These are phyloP conservation scores for Ornithorhynchus anatinus DNA, from an alignment of 2,113 vertebrate genomes.

Conservation along the genomic window DNA sequence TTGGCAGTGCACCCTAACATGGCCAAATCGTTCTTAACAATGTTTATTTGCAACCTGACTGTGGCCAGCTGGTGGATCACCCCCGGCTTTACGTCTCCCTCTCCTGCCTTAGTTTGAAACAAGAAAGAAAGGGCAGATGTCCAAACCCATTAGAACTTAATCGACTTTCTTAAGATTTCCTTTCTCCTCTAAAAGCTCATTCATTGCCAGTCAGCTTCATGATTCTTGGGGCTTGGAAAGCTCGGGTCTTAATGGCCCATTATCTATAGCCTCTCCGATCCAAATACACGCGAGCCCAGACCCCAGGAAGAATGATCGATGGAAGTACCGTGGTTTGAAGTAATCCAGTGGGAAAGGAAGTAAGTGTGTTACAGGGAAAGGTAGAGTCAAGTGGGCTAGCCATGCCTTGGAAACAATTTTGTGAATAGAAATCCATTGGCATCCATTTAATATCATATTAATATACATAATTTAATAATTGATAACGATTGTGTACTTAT, in stretches of 20 bases:
- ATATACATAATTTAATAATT: too few species aligned
- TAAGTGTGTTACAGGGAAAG: not conserved
- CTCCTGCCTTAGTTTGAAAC: too few species aligned
- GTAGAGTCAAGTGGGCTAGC: slow-evolving; percentile 8
- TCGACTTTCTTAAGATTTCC: slow-evolving; percentile 47
- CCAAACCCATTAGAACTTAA: slow-evolving; percentile 56
- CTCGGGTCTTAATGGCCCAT: slow-evolving; percentile 27
- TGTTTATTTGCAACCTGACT: too few species aligned
- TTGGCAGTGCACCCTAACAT: too few species aligned
- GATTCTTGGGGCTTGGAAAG: slow-evolving; percentile 26
- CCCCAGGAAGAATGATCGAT: slow-evolving; percentile 39
- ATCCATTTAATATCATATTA: slow-evolving; percentile 50
- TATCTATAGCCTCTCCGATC: slow-evolving; percentile 32
- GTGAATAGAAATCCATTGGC: slow-evolving; percentile 21
- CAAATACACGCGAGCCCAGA: slow-evolving; percentile 37
- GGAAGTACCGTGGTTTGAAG: slow-evolving; percentile 37
- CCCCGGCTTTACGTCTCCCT: too few species aligned
- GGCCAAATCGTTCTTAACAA: too few species aligned
- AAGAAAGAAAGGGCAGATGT: slow-evolving; percentile 27
- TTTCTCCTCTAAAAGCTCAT: slow-evolving; percentile 52
- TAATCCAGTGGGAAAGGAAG: slow-evolving; percentile 42
- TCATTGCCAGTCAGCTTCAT: slow-evolving; percentile 33
- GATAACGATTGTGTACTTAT: too few species aligned
- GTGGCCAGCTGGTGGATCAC: too few species aligned
- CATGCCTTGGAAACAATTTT: slow-evolving; percentile 41